Percentiles rank a stretch among this genome's conserved stretches.
Conservation (phyloP, 2,797 vertebrate genomes). For the Picus viridis region DNA sequence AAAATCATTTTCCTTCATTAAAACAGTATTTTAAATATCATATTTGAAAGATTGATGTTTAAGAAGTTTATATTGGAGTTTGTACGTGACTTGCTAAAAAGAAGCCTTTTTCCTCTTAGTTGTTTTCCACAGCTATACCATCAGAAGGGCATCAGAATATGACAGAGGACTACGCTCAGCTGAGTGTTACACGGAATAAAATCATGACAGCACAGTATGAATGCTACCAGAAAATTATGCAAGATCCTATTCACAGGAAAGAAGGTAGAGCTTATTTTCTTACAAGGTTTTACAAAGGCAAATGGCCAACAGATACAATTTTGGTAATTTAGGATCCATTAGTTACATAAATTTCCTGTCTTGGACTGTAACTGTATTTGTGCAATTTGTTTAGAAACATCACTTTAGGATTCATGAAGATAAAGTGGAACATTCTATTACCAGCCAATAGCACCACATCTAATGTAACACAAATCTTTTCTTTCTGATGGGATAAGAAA, state of each 20-base stretch:
- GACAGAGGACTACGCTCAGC: conserved; percentile 51
- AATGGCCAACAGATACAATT: not conserved
- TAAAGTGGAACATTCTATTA: not conserved
- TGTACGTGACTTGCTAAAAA: not conserved
- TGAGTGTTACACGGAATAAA: conserved; percentile 88
- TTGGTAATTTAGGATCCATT: not conserved
- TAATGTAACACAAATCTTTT: not conserved
- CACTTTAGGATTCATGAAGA: not conserved
- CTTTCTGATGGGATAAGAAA: not conserved
- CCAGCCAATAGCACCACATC: not conserved
- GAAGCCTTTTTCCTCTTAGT: conserved; percentile 61
- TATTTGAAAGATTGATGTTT: not conserved
- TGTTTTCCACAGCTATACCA: conserved; percentile 75
- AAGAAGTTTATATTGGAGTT: not conserved
- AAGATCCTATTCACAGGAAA: conserved; percentile 77
- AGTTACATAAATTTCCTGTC: not conserved
- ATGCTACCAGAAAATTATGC: conserved; percentile 97
- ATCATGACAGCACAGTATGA: conserved; percentile 97
- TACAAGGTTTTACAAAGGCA: not conserved
- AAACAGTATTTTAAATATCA: not conserved
- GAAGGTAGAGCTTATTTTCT: conserved; percentile 79
- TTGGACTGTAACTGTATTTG: not conserved
- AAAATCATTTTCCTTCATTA: not conserved
- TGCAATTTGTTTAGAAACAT: not conserved
- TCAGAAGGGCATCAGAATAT: conserved; percentile 48